These are phyloP conservation scores for Caradrina clavipalpis DNA, from an alignment of 2,888 invertebrate genomes.

Conservation along the genomic window DNA sequence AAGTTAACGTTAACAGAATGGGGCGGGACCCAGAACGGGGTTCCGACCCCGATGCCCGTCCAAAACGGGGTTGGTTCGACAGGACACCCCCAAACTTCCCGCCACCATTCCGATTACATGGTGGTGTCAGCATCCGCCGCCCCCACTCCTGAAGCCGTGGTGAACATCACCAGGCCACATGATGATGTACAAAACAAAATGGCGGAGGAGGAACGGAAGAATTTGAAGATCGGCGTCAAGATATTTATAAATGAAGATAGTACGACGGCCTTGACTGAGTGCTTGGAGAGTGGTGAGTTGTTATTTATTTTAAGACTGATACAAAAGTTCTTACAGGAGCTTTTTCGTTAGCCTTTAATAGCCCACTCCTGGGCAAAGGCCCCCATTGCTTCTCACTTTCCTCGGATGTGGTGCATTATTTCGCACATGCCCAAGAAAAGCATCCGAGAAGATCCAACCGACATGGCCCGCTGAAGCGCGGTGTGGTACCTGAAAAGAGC, in stretches of 20 bases:
- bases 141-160: conserved; percentile 76
- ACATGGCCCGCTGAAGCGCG: too few species aligned
- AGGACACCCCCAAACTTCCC: conserved; percentile 69
- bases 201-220: conserved; percentile 93
- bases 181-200: conserved; percentile 92
- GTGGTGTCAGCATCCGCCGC: conserved; percentile 77
- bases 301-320: neutral
- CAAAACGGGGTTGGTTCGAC: conserved; percentile 77
- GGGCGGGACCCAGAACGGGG: conserved; percentile 81
- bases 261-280: conserved; percentile 92
- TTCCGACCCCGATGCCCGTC: conserved; percentile 49
- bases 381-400: too few species aligned
- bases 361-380: too few species aligned
- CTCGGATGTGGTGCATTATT: too few species aligned
- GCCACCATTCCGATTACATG: conserved; percentile 78
- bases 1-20: conserved; percentile 88
- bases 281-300: conserved; percentile 93
- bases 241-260: conserved; percentile 95
- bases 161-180: conserved; percentile 91
- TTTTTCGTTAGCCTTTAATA: too few species aligned
- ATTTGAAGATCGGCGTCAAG: conserved; percentile 96
- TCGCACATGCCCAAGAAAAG: too few species aligned
- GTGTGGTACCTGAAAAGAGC: neutral
- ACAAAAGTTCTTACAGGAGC: neutral
- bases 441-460: too few species aligned